Evolutionary conservation across 1,140 invertebrate species (phyloP).

Genomic region (Pseudomyrmex gracilis): DNA sequence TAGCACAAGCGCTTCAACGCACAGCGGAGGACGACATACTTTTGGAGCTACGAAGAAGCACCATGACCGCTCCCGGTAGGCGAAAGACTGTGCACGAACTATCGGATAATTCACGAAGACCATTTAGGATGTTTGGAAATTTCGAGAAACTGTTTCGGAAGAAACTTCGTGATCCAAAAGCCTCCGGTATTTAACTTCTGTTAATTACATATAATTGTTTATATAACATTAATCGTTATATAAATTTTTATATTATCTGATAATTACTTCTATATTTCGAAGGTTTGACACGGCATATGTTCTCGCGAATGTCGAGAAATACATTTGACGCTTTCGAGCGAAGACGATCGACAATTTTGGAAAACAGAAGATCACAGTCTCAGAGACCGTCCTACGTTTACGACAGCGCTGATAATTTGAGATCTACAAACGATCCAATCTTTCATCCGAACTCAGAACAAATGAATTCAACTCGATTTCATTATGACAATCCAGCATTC

Average conservation of each 20-base stretch:
- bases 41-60: constrained; percentile 64
- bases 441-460: neutral
- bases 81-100: constrained; percentile 77
- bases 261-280: constrained; percentile 28
- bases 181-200: constrained; percentile 69
- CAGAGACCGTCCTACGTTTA: constrained; percentile 55
- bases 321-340: constrained; percentile 58
- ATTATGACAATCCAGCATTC: constrained; percentile 47
- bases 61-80: constrained; percentile 67
- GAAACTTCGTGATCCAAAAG: constrained; percentile 72
- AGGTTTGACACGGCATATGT: constrained; percentile 60
- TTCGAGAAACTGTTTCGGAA: constrained; percentile 77
- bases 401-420: constrained; percentile 49
- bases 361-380: neutral
- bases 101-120: constrained; percentile 66
- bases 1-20: constrained; percentile 87
- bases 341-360: constrained; percentile 61
- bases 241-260: neutral
- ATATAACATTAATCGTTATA: neutral
- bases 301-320: constrained; percentile 55
- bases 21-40: constrained; percentile 80
- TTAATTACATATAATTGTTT: neutral
- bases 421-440: neutral
- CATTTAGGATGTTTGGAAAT: constrained; percentile 67
- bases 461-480: neutral